Conservation (phyloP, 92 coral and sea anemone species). For the Epizoanthus stellaris region DNA sequence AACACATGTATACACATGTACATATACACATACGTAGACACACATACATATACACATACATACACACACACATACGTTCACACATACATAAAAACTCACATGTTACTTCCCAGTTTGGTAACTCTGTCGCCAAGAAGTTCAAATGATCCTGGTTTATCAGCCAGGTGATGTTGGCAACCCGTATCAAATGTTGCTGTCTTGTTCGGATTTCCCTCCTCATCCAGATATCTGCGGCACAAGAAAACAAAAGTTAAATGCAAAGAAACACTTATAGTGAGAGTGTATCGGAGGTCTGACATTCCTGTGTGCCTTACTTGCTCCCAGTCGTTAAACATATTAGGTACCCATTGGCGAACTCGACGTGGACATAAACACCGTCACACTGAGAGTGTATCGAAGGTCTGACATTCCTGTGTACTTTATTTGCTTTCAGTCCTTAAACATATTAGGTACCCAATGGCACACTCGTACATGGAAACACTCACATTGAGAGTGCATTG, state of each 20-base stretch:
- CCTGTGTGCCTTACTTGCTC: too few species aligned
- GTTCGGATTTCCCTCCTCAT: constrained; percentile 68
- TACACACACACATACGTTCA: neutral
- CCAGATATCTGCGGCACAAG: constrained; percentile 73
- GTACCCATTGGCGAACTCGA: too few species aligned
- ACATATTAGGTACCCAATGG: neutral
- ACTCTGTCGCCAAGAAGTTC: constrained; percentile 98
- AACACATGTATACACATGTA: neutral
- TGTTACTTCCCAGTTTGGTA: constrained; percentile 91
- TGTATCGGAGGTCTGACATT: too few species aligned
- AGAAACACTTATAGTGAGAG: too few species aligned
- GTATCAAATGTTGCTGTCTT: constrained; percentile 85
- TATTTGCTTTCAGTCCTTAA: neutral
- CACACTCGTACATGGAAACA: too few species aligned
- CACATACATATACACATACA: neutral
- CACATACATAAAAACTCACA: constrained; percentile 67
- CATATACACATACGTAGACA: neutral
- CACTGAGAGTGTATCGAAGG: too few species aligned
- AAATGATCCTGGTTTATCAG: constrained; percentile 98
- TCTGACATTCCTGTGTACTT: too few species aligned
- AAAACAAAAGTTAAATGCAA: too few species aligned
- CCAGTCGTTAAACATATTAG: too few species aligned
- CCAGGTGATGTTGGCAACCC: constrained; percentile 85
- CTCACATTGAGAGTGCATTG: too few species aligned
- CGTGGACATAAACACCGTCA: too few species aligned